phyloP scores from a whole-genome alignment of 2,888 invertebrate species.

The Meteorus colon region DNA sequence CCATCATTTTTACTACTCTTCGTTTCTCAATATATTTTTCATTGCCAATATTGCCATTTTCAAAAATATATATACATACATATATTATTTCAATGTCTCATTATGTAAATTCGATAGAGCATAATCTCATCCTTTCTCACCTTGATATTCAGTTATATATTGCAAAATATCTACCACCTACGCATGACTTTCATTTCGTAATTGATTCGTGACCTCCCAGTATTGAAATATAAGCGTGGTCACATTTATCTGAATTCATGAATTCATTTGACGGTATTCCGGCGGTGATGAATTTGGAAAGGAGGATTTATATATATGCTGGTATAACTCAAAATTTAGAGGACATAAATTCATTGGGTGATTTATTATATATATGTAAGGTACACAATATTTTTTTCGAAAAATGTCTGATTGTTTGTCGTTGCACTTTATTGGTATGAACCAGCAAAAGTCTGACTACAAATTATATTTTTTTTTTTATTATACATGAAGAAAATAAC shows the following conservation, averaged over 20 bases:
- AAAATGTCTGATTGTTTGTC: not conserved
- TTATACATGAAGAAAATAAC: too few relatives aligned
- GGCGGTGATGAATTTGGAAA: too few relatives aligned
- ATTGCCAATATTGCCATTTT: not conserved
- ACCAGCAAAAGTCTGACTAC: too few relatives aligned
- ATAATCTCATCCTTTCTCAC: not conserved
- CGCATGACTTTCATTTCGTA: slow-evolving; percentile 5
- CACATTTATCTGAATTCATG: slow-evolving; percentile 1
- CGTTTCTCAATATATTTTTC: not conserved
- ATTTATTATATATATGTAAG: not conserved
- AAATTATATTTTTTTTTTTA: too few relatives aligned
- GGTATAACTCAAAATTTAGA: too few relatives aligned
- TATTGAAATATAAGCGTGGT: not conserved
- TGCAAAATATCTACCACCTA: slow-evolving; percentile 13
- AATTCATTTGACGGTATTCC: not conserved
- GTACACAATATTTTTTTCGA: too few relatives aligned
- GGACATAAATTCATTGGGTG: too few relatives aligned
- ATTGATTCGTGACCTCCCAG: not conserved
- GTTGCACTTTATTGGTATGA: too few relatives aligned
- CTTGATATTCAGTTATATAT: not conserved
- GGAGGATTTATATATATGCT: too few relatives aligned
- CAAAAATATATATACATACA: not conserved
- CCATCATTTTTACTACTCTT: not conserved
- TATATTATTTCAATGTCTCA: not conserved
- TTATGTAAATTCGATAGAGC: not conserved